Conservation (phyloP, 2,888 invertebrate genomes). For the Dynastes maya region DNA sequence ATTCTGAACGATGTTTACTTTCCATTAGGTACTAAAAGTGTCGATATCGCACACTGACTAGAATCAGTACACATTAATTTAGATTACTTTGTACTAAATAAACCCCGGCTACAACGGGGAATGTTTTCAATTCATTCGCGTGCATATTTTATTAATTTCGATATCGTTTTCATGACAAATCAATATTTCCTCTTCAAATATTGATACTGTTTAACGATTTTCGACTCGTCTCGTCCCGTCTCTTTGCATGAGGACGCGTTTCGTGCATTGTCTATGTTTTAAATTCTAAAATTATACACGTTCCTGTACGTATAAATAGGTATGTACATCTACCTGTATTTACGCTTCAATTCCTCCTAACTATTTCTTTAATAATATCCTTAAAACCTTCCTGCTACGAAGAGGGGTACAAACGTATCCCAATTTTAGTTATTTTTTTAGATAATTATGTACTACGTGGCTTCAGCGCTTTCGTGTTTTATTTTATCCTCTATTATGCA, state of each 20-base stretch:
- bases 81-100: slow-evolving; percentile 66
- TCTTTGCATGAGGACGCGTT: slow-evolving; percentile 1
- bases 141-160: slow-evolving; percentile 51
- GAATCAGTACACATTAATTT: slow-evolving; percentile 67
- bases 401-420: too few relatives aligned
- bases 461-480: too few relatives aligned
- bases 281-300: slow-evolving; percentile 9
- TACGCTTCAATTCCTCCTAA: too few relatives aligned
- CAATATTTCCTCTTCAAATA: slow-evolving; percentile 46
- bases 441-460: too few relatives aligned
- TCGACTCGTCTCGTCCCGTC: slow-evolving; percentile 22
- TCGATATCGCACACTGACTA: slow-evolving; percentile 67
- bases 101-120: slow-evolving; percentile 50
- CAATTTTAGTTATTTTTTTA: too few relatives aligned
- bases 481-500: too few relatives aligned
- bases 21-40: slow-evolving; percentile 69
- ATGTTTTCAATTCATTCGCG: slow-evolving; percentile 52
- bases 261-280: slow-evolving; percentile 37
- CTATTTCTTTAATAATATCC: too few relatives aligned
- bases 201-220: slow-evolving; percentile 45
- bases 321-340: not conserved
- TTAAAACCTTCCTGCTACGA: too few relatives aligned
- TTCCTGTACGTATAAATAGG: not conserved
- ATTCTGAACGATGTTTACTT: slow-evolving; percentile 68
- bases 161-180: slow-evolving; percentile 46